A percentile compares a stretch with the other conserved stretches of the same genome.
Conservation (phyloP, 2,888 invertebrate genomes). For the Pasiphila rectangulata region DNA sequence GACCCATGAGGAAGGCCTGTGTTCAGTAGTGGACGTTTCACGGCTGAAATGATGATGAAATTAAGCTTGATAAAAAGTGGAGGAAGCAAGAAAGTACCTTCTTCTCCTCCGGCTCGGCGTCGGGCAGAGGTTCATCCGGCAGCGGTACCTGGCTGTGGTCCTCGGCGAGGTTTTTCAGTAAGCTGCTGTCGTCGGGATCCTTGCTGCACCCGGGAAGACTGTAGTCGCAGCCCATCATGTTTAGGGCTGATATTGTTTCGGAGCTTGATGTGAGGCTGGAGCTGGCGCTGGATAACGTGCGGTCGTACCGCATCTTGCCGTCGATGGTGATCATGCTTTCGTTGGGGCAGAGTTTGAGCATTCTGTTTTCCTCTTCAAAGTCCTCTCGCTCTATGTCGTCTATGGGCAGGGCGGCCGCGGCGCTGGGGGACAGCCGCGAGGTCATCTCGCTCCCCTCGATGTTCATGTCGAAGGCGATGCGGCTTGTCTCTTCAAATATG, state of each 20-base stretch:
- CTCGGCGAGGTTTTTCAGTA: slow-evolving; percentile 66
- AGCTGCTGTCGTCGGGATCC: slow-evolving; percentile 61
- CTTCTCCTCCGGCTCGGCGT: slow-evolving; percentile 37
- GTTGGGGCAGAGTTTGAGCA: slow-evolving; percentile 66
- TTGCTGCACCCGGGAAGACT: slow-evolving; percentile 70
- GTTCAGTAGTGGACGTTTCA: no score
- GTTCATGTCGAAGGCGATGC: slow-evolving; percentile 43
- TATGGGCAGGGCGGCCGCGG: slow-evolving; percentile 50
- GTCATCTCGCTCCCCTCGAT: slow-evolving; percentile 12
- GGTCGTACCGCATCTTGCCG: slow-evolving; percentile 57
- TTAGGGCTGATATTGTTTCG: slow-evolving; percentile 65
- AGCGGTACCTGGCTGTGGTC: slow-evolving; percentile 20
- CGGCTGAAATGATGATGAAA: no score
- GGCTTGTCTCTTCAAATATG: slow-evolving; percentile 52
- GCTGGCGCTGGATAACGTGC: slow-evolving; percentile 60
- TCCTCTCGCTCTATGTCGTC: slow-evolving; percentile 72
- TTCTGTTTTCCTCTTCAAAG: slow-evolving; percentile 72
- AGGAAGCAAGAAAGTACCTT: no score
- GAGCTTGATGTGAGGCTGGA: slow-evolving; percentile 69
- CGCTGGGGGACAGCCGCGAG: slow-evolving; percentile 41
- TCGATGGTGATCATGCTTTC: slow-evolving; percentile 55
- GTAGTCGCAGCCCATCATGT: slow-evolving; percentile 53
- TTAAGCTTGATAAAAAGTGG: no score
- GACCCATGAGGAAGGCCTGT: no score
- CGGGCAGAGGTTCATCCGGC: slow-evolving; percentile 13